These are phyloP conservation scores for Crepidodera aurea DNA, from an alignment of 2,888 invertebrate genomes.

Conservation along the genomic window DNA sequence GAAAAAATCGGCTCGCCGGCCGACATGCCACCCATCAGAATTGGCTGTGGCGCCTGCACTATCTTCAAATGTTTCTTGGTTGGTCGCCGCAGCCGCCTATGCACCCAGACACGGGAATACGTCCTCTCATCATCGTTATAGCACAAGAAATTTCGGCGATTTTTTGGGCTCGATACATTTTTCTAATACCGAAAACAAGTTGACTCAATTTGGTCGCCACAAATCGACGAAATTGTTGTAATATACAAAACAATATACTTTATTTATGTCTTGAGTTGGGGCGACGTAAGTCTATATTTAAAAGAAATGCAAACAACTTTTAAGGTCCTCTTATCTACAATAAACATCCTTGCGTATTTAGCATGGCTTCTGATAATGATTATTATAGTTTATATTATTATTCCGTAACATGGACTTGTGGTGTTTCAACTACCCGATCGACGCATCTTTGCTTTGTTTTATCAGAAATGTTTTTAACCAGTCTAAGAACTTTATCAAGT, in stretches of 20 bases:
- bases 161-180: no score
- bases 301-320: constrained; percentile 8
- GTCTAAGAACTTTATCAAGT: no score
- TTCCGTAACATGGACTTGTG: neutral
- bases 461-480: no score
- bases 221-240: no score
- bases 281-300: neutral
- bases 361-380: neutral
- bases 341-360: constrained; percentile 2
- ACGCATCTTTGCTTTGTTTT: no score
- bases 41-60: constrained; percentile 56
- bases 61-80: constrained; percentile 49
- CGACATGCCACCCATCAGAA: constrained; percentile 51
- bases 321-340: neutral
- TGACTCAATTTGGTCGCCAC: no score
- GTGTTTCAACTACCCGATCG: no score
- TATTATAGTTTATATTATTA: neutral
- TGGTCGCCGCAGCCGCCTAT: constrained; percentile 43
- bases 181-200: no score
- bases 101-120: constrained; percentile 40
- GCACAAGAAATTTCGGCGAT: neutral
- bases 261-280: no score
- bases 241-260: no score
- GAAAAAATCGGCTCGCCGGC: constrained; percentile 1
- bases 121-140: constrained; percentile 36